phyloP scores from a whole-genome alignment of 2,888 invertebrate species.

The Lysandra bellargus region DNA sequence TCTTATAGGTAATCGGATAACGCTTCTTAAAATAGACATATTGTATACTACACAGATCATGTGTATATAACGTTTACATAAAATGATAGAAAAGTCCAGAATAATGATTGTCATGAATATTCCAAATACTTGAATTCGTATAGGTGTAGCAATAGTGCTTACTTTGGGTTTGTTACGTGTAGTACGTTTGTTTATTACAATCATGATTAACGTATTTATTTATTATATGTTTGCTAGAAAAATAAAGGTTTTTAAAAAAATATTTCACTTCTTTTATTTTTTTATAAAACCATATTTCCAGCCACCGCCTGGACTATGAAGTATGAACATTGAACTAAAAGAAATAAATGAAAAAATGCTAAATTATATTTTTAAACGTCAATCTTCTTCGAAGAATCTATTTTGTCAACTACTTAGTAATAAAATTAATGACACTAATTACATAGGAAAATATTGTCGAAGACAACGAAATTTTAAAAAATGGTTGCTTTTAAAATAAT shows the following conservation, averaged over 20 bases:
- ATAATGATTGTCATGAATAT: background rate
- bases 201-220: conserved; percentile 30
- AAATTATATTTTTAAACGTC: background rate
- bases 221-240: conserved; percentile 30
- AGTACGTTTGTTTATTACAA: conserved; percentile 9
- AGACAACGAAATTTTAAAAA: too few species aligned
- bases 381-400: too few species aligned
- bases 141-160: conserved; percentile 1
- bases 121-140: background rate
- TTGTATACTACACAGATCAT: background rate
- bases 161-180: background rate
- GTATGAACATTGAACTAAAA: background rate
- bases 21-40: background rate
- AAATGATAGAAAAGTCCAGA: background rate
- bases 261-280: background rate
- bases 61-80: conserved; percentile 17
- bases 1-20: background rate
- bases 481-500: too few species aligned
- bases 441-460: too few species aligned
- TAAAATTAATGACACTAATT: too few species aligned
- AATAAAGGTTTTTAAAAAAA: conserved; percentile 23
- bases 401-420: too few species aligned
- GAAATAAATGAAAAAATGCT: background rate
- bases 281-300: background rate
- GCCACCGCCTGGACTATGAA: background rate